These are phyloP conservation scores for Orientallactaga sibirica DNA, from an alignment of 2,797 vertebrate species.

Conservation along the genomic window DNA sequence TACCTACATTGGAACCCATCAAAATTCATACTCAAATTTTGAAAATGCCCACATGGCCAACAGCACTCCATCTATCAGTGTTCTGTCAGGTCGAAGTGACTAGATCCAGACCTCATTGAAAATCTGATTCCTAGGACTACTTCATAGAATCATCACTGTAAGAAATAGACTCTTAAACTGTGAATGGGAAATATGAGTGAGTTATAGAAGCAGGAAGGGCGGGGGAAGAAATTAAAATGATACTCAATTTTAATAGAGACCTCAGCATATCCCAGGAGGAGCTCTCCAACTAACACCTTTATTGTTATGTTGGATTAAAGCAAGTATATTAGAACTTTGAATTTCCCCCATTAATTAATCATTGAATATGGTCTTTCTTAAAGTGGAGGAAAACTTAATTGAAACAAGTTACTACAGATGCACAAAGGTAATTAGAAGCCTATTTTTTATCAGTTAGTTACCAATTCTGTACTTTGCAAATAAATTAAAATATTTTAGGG, in stretches of 20 bases:
- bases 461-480: not conserved
- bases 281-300: not conserved
- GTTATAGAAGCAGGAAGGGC: not conserved
- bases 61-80: not conserved
- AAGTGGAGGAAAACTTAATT: not conserved
- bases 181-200: not conserved
- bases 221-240: not conserved
- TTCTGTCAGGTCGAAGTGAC: not conserved
- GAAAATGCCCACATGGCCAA: not conserved
- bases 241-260: not conserved
- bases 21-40: not conserved
- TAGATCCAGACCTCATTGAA: not conserved
- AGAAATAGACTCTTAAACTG: not conserved
- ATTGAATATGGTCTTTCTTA: not conserved
- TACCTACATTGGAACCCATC: not conserved
- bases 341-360: not conserved
- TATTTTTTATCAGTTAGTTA: not conserved
- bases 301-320: slow-evolving; percentile 26
- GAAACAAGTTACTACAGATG: not conserved
- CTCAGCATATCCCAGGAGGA: not conserved
- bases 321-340: not conserved
- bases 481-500: not conserved
- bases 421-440: not conserved
- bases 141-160: not conserved
- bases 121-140: slow-evolving; percentile 10